A percentile compares a stretch with the other conserved stretches of the same genome.
Conservation (phyloP, 2,797 vertebrate species). For the Varecia variegata region DNA sequence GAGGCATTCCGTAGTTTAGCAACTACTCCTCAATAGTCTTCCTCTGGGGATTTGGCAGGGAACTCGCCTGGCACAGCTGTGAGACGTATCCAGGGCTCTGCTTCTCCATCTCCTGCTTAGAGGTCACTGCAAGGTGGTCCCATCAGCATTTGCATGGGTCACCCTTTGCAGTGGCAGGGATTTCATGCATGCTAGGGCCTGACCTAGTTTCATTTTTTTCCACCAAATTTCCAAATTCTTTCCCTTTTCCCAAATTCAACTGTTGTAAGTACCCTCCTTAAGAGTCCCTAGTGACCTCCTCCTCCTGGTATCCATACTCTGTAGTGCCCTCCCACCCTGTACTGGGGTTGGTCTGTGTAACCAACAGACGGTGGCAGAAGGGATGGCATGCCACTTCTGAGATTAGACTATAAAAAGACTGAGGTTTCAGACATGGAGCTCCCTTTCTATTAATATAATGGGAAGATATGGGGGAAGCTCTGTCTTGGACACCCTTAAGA, state of each 20-base stretch:
- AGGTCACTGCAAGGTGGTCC: not conserved
- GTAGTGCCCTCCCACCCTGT: not conserved
- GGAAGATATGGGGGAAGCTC: not conserved
- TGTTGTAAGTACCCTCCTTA: no score
- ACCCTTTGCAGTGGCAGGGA: not conserved
- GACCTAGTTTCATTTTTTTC: not conserved
- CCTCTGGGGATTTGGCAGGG: not conserved
- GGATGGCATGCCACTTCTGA: not conserved
- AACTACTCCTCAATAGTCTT: not conserved
- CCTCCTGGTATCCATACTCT: not conserved
- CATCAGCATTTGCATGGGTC: not conserved
- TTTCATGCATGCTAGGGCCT: not conserved
- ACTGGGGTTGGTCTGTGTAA: not conserved
- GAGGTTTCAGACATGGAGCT: not conserved
- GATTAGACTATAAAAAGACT: not conserved
- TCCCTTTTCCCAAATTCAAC: not conserved
- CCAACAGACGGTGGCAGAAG: not conserved
- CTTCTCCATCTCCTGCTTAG: not conserved
- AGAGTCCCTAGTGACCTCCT: not conserved
- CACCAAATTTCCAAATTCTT: not conserved
- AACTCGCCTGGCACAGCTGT: not conserved
- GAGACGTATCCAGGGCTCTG: not conserved
- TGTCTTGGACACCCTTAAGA: not conserved
- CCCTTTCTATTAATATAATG: not conserved
- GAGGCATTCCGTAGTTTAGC: not conserved